Evolutionary conservation across 2,113 vertebrate genomes (phyloP).

Genomic region (Nesogale talazaci): DNA sequence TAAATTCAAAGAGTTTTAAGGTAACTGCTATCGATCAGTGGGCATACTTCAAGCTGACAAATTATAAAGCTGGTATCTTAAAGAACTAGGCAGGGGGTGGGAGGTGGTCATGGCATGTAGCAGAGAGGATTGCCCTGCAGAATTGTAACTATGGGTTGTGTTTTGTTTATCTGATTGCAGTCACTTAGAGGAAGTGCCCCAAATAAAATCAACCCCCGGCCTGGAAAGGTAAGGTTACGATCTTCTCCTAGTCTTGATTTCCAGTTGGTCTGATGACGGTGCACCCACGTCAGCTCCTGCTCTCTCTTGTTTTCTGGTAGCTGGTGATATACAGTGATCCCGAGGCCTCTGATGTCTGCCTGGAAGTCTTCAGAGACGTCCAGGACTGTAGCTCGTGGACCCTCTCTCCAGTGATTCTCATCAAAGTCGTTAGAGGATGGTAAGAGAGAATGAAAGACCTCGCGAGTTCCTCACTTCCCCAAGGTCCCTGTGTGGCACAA

Average conservation of each 20-base stretch:
- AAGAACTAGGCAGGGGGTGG: background rate
- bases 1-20: constrained; percentile 30
- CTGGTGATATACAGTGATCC: constrained; percentile 90
- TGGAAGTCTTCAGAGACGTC: constrained; percentile 90
- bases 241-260: background rate
- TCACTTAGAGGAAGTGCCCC: constrained; percentile 82
- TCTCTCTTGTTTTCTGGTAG: constrained; percentile 81
- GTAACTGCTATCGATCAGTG: background rate
- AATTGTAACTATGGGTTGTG: constrained; percentile 50
- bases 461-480: background rate
- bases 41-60: background rate
- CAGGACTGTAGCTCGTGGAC: constrained; percentile 90
- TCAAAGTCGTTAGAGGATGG: constrained; percentile 96
- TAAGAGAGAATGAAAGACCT: constrained; percentile 85
- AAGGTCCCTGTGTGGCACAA: background rate
- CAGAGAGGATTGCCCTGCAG: background rate
- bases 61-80: background rate
- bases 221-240: constrained; percentile 91
- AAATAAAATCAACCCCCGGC: constrained; percentile 92
- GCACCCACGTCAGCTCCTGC: background rate
- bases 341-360: constrained; percentile 84
- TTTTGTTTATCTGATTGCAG: constrained; percentile 79
- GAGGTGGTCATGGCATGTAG: background rate
- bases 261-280: background rate
- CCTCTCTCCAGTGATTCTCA: constrained; percentile 90